Base-by-base conservation (phyloP, 2,888 invertebrate species). In the Galeopsomyia nigrocyanea region DNA sequence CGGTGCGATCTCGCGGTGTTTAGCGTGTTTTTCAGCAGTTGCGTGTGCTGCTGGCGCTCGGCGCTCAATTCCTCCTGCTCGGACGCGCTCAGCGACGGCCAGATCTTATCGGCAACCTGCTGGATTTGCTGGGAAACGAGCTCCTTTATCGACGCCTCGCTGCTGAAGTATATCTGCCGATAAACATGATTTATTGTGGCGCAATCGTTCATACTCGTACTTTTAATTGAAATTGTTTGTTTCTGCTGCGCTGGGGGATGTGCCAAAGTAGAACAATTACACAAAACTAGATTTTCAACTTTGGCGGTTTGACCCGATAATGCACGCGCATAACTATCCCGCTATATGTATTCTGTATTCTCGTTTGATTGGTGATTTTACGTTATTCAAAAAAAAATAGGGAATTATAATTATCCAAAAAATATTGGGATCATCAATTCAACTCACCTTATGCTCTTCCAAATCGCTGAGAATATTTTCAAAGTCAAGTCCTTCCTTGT, bases 401-500 rank as follows among this genome's bases (percentile, higher is more conserved):
- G 13, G 26, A 67, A 69, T 26, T 3, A 26, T 26, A 26, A 26
- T 51, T n/a, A 10, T 7, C n/a, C 7, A 10, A 51, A 19, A n/a
- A 51, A 51, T 51, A n/a, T 26, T 5, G 31, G 13, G 26, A 67
- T 26, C 5, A 26, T 26, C 5, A 26, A 26, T 26, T 26, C 3
- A 26, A 69, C 9, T 50, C 79, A 90, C 90, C 87, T 95, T 95
- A 82, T 96, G 96, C 80, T 96, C 95, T 82, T 95, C 94, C 26
- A 97, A 88, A 81, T 96, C 95, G 9, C 91, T 89, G 61, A 92
- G 88, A 10, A 97, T 92, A 78, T 95, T 95, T 79, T 94, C 94
- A 82, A 95, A 96, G 84, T 97, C 95, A 7, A 97, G 92, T 16
- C 96, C 96, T 76, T 94, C 93, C 81, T 94, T 93, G 76, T 93